These are phyloP conservation scores for Melanargia galathea DNA, from an alignment of 2,888 invertebrate species.

Conservation along the genomic window DNA sequence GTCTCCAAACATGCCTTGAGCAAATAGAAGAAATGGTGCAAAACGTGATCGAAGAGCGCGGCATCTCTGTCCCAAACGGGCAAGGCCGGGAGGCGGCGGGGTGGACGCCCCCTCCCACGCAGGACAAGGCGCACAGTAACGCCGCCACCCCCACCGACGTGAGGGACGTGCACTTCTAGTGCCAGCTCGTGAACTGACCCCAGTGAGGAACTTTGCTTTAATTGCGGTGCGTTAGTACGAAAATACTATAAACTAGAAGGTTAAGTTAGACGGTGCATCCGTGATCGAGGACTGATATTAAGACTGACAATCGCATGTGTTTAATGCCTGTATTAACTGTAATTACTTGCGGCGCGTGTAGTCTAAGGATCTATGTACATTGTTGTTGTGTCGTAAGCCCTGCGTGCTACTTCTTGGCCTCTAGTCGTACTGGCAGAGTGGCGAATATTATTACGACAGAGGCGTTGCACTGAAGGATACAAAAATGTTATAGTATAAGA, in stretches of 20 bases:
- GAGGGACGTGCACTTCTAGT: slow-evolving; percentile 90
- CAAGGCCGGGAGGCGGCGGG: slow-evolving; percentile 66
- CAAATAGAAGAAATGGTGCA: slow-evolving; percentile 91
- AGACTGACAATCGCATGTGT: slow-evolving; percentile 79
- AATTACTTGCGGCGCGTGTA: slow-evolving; percentile 64
- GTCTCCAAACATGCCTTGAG: slow-evolving; percentile 88
- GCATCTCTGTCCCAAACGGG: slow-evolving; percentile 71
- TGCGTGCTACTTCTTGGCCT: slow-evolving; percentile 67
- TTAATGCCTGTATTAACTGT: slow-evolving; percentile 70
- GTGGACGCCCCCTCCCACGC: slow-evolving; percentile 75
- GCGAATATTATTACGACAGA: slow-evolving; percentile 36
- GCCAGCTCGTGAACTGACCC: slow-evolving; percentile 24
- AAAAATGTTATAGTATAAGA: slow-evolving; percentile 38
- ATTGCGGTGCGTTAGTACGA: slow-evolving; percentile 76
- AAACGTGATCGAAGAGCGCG: slow-evolving; percentile 76
- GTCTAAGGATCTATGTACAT: slow-evolving; percentile 62
- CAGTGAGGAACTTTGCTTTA: slow-evolving; percentile 58
- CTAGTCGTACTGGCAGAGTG: slow-evolving; percentile 56
- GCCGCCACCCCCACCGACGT: slow-evolving; percentile 93
- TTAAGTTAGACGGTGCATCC: slow-evolving; percentile 64
- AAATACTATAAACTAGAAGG: slow-evolving; percentile 76
- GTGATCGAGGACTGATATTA: slow-evolving; percentile 78
- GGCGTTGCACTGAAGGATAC: slow-evolving; percentile 54
- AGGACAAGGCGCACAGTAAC: slow-evolving; percentile 85
- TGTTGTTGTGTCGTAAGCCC: slow-evolving; percentile 58